These are phyloP conservation scores for Drosophila siamana DNA, from an alignment of 2,888 invertebrate genomes.

Conservation along the genomic window DNA sequence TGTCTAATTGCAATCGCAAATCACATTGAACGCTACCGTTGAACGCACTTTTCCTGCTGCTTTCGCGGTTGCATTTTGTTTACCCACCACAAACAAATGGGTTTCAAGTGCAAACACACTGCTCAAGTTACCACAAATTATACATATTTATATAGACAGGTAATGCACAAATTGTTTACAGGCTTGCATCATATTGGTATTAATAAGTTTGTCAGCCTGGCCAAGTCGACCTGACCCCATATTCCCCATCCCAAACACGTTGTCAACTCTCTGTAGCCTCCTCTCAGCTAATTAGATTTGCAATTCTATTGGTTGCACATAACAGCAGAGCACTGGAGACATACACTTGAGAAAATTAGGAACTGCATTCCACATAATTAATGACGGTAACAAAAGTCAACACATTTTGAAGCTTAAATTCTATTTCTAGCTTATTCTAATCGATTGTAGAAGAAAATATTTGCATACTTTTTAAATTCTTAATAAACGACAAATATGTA, in stretches of 20 bases:
- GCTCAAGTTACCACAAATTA: slow-evolving; percentile 70
- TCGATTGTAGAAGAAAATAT: too few species aligned
- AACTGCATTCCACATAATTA: not conserved
- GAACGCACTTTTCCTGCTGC: slow-evolving; percentile 37
- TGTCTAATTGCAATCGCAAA: slow-evolving; percentile 43
- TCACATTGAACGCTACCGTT: slow-evolving; percentile 46
- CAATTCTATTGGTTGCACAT: slow-evolving; percentile 56
- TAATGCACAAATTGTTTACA: slow-evolving; percentile 67
- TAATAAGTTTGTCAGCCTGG: slow-evolving; percentile 49
- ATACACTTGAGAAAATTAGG: not conserved
- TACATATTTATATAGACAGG: too few species aligned
- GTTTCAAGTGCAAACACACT: slow-evolving; percentile 55
- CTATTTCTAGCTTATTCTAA: too few species aligned
- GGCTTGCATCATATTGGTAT: slow-evolving; percentile 73
- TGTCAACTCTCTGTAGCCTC: slow-evolving; percentile 8
- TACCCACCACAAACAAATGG: slow-evolving; percentile 68
- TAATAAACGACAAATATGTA: too few species aligned
- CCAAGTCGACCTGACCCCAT: slow-evolving; percentile 4
- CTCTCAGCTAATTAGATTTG: slow-evolving; percentile 73
- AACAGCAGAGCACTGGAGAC: slow-evolving; percentile 14
- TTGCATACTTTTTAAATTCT: too few species aligned
- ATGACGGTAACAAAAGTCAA: not conserved
- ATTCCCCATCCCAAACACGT: slow-evolving; percentile 1
- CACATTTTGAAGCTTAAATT: too few species aligned
- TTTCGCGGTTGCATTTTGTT: slow-evolving; percentile 59